phyloP scores from a whole-genome alignment of 2,888 invertebrate species.

The Branchellion lobata region DNA sequence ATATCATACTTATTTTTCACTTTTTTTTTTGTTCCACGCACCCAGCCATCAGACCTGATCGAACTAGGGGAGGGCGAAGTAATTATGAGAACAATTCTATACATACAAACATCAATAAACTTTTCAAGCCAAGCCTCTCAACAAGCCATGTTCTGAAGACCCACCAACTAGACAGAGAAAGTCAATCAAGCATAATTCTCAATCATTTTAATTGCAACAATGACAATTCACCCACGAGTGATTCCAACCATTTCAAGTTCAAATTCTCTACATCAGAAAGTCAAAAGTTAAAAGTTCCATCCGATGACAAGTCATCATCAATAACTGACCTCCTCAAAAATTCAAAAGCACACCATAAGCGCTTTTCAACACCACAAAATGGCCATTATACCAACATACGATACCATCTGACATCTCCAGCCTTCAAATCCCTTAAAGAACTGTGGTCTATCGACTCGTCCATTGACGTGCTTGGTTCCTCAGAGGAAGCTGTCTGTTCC shows the following conservation, averaged over 20 bases:
- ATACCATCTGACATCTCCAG: conserved; percentile 32
- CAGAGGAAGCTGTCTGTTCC: not conserved
- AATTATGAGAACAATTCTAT: conserved; percentile 69
- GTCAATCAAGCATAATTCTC: too few relatives aligned
- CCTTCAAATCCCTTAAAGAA: conserved; percentile 57
- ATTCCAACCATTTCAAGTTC: not conserved
- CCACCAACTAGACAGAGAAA: too few relatives aligned
- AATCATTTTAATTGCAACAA: too few relatives aligned
- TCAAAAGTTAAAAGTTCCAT: not conserved
- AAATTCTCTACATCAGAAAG: too few relatives aligned
- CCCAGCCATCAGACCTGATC: conserved; percentile 83
- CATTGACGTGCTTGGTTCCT: conserved; percentile 57
- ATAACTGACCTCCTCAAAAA: not conserved
- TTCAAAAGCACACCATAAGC: too few relatives aligned
- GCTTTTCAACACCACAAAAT: too few relatives aligned
- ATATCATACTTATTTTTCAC: too few relatives aligned
- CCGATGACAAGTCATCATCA: not conserved
- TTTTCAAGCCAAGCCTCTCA: not conserved
- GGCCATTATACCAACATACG: too few relatives aligned
- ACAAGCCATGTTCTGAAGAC: too few relatives aligned
- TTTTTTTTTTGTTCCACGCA: not conserved
- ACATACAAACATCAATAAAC: conserved; percentile 16
- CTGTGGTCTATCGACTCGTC: conserved; percentile 59
- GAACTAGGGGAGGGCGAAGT: conserved; percentile 90
- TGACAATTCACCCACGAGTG: too few relatives aligned